These are phyloP conservation scores for Miichthys miiuy DNA, from an alignment of 2,797 vertebrate genomes.

Conservation along the genomic window DNA sequence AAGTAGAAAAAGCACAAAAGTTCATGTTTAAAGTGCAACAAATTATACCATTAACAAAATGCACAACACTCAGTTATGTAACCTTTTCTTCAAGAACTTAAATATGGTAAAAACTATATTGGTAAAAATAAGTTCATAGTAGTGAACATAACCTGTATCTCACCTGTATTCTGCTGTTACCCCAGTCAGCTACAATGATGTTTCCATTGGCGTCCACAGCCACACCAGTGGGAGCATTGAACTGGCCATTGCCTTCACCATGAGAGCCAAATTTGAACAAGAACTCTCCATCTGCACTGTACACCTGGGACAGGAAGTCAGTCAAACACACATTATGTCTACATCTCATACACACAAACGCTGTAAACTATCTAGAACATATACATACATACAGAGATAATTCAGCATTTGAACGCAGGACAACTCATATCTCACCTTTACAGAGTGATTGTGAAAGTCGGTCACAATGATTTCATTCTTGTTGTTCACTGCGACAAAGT, in stretches of 20 bases:
- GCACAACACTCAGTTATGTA: not conserved
- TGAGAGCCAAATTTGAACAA: constrained; percentile 98
- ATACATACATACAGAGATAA: not conserved
- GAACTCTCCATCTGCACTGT: constrained; percentile 96
- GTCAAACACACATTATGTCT: not conserved
- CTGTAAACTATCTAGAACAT: not conserved
- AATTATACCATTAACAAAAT: not conserved
- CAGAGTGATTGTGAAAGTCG: constrained; percentile 98
- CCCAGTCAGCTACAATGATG: constrained; percentile 98
- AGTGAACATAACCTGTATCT: not conserved
- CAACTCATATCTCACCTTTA: constrained; percentile 88
- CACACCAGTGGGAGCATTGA: constrained; percentile 96
- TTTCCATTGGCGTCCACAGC: constrained; percentile 95
- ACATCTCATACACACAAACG: not conserved
- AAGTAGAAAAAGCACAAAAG: not conserved
- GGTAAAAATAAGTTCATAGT: not conserved
- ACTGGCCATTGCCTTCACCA: constrained; percentile 96
- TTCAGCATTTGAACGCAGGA: not conserved
- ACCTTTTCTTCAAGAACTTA: not conserved
- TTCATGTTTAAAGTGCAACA: not conserved
- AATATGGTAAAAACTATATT: not conserved
- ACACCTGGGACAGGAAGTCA: constrained; percentile 86
- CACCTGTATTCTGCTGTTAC: constrained; percentile 97
- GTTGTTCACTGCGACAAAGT: constrained; percentile 98
- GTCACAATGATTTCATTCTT: constrained; percentile 99